Evolutionary conservation across 2,113 vertebrate species (phyloP).

Genomic region (Caretta caretta): DNA sequence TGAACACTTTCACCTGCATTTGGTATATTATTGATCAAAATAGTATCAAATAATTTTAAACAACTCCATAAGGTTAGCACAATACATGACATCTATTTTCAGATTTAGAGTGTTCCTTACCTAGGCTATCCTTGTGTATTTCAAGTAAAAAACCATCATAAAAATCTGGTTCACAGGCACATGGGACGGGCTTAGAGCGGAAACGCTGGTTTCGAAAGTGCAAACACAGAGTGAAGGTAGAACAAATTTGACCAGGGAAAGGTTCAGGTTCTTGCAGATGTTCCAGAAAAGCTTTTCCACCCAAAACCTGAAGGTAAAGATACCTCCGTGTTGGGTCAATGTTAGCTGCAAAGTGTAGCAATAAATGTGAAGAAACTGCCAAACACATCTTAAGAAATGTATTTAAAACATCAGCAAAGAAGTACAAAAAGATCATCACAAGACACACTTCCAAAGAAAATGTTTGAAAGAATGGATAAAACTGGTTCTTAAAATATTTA

Average conservation of each 20-base stretch:
- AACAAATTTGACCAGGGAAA: constrained; percentile 92
- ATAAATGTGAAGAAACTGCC: constrained; percentile 79
- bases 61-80: neutral
- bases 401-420: constrained; percentile 57
- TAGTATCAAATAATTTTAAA: neutral
- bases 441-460: neutral
- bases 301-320: constrained; percentile 95
- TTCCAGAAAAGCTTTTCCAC: constrained; percentile 97
- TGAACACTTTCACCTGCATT: neutral
- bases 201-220: constrained; percentile 97
- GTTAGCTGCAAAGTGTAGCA: constrained; percentile 86
- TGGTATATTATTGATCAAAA: neutral
- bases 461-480: neutral
- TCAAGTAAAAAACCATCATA: constrained; percentile 95
- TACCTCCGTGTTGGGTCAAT: constrained; percentile 92
- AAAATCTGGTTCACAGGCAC: constrained; percentile 96
- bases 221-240: constrained; percentile 93
- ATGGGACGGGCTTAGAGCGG: constrained; percentile 93
- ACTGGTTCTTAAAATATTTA: neutral
- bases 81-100: neutral
- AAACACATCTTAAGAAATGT: constrained; percentile 39
- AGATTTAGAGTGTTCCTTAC: constrained; percentile 69
- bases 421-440: neutral
- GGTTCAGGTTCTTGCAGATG: constrained; percentile 95
- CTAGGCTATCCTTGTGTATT: constrained; percentile 88